Base-by-base conservation (phyloP, 2,888 invertebrate species). In the Mythimna ferrago region DNA sequence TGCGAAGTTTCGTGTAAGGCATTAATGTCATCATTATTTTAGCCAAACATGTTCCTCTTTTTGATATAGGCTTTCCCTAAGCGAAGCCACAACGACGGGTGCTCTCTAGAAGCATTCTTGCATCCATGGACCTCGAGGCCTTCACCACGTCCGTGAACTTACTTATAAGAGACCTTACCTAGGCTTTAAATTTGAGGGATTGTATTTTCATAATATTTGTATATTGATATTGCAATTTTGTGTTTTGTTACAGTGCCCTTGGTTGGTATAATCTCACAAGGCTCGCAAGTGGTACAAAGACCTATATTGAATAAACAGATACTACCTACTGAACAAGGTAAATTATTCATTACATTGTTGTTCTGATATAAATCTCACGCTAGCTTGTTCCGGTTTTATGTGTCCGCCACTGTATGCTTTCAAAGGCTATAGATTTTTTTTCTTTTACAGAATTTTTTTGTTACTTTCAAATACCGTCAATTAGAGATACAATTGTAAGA, bases 251-350 rank as follows among this genome's bases (percentile, higher is more conserved):
- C 93, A 96, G 96, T 94, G 83, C 94, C 95, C 38, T 78, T 96
- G 69, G 84, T 96, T 4, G 96, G 96, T 26, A 94, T 96, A 66
- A 93, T 96, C 78, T 87, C 95, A 3, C 95, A 96, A 87, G 96
- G 96, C 41, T 96, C 96, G 7, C 96, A 96, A 85, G 96, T 96
- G 44, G 96, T 96, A 14, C 96, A 96, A 80, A 91, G 96, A 64
- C 96, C 96, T 16, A 87, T 96, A 75, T 78, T 96, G 41, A 96
- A 96, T 71, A 95, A 93, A 73, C 96, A 96, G 83, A 96, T 96
- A 83, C 86, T 92, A 80, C 95, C 95, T 53, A 94, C 89, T 26
- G 96, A 96, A 89, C 96, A 96, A 94, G 96, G 96, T 96, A 89
- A 65, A 73, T 67, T 60, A 63, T 69, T 71, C 14, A 65, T 60